Conservation (phyloP, 2,113 vertebrate genomes). For the Podarcis muralis region DNA sequence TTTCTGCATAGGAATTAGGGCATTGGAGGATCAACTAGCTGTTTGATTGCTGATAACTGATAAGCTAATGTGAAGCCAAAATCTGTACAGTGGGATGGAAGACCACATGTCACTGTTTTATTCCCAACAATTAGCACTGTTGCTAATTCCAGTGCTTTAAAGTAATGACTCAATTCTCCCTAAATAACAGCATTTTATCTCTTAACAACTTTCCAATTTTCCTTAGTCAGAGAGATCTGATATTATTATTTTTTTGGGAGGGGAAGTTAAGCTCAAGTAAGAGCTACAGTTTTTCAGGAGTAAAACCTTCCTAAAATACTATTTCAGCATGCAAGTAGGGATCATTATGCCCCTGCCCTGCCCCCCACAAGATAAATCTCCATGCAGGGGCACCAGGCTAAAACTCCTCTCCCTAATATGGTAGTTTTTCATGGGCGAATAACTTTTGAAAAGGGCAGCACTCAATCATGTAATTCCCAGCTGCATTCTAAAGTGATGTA, state of each 20-base stretch:
- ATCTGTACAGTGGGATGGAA: too few relatives aligned
- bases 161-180: background rate
- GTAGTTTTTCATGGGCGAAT: background rate
- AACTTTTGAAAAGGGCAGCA: too few relatives aligned
- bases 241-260: background rate
- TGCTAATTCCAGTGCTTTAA: background rate
- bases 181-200: background rate
- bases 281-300: background rate
- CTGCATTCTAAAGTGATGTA: too few relatives aligned
- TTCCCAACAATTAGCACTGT: background rate
- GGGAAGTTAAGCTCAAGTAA: background rate
- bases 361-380: too few relatives aligned
- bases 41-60: too few relatives aligned
- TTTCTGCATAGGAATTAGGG: too few relatives aligned
- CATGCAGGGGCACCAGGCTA: background rate
- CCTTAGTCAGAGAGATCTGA: background rate
- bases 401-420: background rate
- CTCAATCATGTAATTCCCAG: too few relatives aligned
- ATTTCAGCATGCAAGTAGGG: background rate
- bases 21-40: too few relatives aligned
- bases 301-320: background rate
- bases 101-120: too few relatives aligned
- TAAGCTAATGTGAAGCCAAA: too few relatives aligned
- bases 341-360: background rate
- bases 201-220: background rate